A percentile compares a stretch with the other conserved stretches of the same genome.
These are phyloP conservation scores for Charina bottae DNA, from an alignment of 2,113 vertebrate species.

Conservation along the genomic window DNA sequence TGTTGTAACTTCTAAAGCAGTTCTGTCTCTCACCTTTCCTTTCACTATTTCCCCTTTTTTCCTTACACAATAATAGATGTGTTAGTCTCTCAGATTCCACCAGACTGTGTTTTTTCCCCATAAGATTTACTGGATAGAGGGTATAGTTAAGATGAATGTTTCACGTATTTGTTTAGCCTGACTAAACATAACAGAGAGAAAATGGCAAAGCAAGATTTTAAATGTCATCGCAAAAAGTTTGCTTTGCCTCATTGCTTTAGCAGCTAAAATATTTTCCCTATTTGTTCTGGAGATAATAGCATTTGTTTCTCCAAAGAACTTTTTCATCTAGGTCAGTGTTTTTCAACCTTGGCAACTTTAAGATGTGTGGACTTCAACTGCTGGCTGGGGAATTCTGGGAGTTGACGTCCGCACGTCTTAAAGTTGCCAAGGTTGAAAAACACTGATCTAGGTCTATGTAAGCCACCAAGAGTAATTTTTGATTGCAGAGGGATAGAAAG, in stretches of 20 bases:
- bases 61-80: neutral
- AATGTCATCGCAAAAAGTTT: neutral
- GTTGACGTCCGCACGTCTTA: neutral
- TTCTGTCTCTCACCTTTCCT: neutral
- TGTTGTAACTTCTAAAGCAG: neutral
- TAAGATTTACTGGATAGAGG: neutral
- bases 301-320: neutral
- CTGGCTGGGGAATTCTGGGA: neutral
- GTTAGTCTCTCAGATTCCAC: neutral
- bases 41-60: neutral
- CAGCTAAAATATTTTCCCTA: conserved; percentile 33
- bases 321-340: neutral
- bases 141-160: neutral
- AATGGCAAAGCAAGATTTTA: neutral
- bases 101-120: neutral
- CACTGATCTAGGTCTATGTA: neutral
- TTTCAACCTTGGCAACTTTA: neutral
- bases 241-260: conserved; percentile 12
- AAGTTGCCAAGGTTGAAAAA: neutral
- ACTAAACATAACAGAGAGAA: neutral
- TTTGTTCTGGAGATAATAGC: conserved; percentile 19
- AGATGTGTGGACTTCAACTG: neutral
- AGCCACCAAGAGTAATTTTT: neutral
- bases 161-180: neutral
- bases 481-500: neutral